Base-by-base conservation (phyloP, 2,113 vertebrate genomes). In the Lepisosteus oculatus region DNA sequence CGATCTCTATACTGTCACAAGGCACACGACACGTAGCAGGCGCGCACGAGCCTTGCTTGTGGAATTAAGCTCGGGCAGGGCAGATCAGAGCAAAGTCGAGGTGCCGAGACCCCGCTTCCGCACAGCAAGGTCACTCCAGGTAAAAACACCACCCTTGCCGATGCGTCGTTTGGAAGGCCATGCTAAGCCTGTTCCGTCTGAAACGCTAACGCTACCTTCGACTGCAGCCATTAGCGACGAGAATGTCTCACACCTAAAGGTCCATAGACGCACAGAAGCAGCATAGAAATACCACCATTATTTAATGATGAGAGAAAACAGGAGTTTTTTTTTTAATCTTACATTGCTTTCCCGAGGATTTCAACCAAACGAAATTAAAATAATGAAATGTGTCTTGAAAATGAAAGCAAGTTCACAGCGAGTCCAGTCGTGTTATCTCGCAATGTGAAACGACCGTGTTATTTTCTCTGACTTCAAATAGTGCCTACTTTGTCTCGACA, bases 111-210 rank as follows among this genome's bases (percentile, higher is more conserved):
- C 43, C 64, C 54, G 62, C 11, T 65, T 17, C 56, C 45, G 69
- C 59, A 51, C 47, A 51, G 9, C 47, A 71, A 67, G 71, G 71
- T 72, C 71, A 72, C 55, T 17, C 14, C 64, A 72, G 65, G 71
- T 72, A 59, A 56, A 55, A 41, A 41, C 65, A 29, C 8, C 42
- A 55, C 55, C 44, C 11, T n/a, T 11, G 61, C 29, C 29, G 44
- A 51, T 5, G 47, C 47, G 47, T 9, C 9, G 47, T 51, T 5
- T 6, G 47, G 5, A 51, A 51, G 47, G 47, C 47, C 47, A 5
- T 5, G 5, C 47, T 6, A 51, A 51, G 47, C 47, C 47, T 9
- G 5, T 51, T 51, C 47, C 47, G 5, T 51, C 47, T 51, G 5
- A 51, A 51, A 51, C 47, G 9, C 47, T 6, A 51, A 2, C 9